These are phyloP conservation scores for Lagopus muta DNA, from an alignment of 2,113 vertebrate genomes.

Conservation along the genomic window DNA sequence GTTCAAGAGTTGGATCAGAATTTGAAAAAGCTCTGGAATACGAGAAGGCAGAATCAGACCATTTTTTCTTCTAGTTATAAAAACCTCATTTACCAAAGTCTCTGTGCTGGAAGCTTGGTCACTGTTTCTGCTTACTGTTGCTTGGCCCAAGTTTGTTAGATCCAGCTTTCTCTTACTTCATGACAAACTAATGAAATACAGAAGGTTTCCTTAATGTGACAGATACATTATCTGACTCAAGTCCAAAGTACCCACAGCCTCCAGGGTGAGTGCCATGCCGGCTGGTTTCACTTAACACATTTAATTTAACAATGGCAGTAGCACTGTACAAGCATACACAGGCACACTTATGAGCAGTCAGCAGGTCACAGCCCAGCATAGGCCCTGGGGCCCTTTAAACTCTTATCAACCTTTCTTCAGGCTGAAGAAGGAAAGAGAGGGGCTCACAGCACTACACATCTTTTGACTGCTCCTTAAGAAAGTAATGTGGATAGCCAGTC, in stretches of 20 bases:
- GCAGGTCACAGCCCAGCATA: background rate
- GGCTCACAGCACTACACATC: background rate
- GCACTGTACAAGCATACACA: background rate
- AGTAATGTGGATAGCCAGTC: background rate
- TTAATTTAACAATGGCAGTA: background rate
- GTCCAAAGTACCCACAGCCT: background rate
- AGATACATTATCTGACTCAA: rapidly evolving
- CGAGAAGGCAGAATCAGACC: background rate
- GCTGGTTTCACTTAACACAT: background rate
- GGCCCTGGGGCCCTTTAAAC: background rate
- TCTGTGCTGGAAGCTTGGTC: background rate
- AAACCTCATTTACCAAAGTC: background rate
- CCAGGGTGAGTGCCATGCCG: background rate
- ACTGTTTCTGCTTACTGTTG: background rate
- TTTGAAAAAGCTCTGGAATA: background rate
- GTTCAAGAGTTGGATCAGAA: background rate
- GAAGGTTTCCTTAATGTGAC: background rate
- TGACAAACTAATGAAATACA: background rate
- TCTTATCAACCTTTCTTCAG: background rate
- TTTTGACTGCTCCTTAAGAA: background rate
- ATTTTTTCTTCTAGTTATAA: background rate
- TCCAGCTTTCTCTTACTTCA: background rate
- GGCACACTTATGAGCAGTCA: background rate
- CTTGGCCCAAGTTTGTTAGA: background rate
- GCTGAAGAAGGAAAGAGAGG: background rate